Evolutionary conservation across 2,797 vertebrate species (phyloP), one percentile per base, ranked within the genome.

Genomic region (Rhinoraja longicauda): DNA sequence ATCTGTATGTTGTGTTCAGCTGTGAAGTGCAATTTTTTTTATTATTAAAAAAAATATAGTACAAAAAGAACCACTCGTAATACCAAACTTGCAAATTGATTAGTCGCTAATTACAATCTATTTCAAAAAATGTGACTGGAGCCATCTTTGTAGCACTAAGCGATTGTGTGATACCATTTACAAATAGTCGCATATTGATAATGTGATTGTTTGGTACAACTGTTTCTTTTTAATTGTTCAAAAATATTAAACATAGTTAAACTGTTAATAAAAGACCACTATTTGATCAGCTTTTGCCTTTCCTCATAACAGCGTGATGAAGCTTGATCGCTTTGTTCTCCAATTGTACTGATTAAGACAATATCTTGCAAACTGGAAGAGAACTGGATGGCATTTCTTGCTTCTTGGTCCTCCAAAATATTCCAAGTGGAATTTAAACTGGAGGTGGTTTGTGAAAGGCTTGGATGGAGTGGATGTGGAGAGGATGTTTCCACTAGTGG

Each of bases 11-110:
- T 92, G 70, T 92, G 90, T 75, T 92, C 45, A 92, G 92, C 90
- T 92, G 90, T 92, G 90, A 92, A 57, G 90, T 92, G 90, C 90
- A 53, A 92, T 75, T 92, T 92, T 72, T 70, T 75, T 92, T 75
- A 45, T 70, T 57, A 92, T 92, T 92, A 64, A 88, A 92, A 91
- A 72, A 67, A 45, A 73, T 73, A 92, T 75, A 75, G 13, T 73
- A 75, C 90, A 92, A 75, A 29, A 75, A 72, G 45, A 92, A 73
- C 90, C 90, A 84, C 24, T 84, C 26, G 75, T 92, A 57, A 6
- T 92, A 75, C 72, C 73, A 73, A 73, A 91, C 64, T 29, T 29
- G 26, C 36, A 75, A 92, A 75, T 92, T 75, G 70, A 36, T 26
- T 62, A 72, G 39, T 75, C 73, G 36, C 39, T 92, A 75, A 73